Conservation (phyloP, 2,888 invertebrate genomes). For the Trachelus iudaicus region DNA sequence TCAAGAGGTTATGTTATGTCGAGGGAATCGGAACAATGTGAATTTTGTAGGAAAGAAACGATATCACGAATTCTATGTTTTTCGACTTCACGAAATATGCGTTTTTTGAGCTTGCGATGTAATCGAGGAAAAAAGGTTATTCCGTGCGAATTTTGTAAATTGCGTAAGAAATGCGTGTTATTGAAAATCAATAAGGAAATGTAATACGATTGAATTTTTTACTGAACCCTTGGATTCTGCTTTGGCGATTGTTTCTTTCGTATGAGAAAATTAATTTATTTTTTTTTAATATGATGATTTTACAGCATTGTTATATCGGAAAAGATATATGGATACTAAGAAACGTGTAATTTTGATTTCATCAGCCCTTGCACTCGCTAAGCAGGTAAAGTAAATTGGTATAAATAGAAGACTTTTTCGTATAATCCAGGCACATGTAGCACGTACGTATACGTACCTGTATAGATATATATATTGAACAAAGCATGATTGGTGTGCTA, state of each 20-base stretch:
- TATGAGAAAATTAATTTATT: too few species aligned
- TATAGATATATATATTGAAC: too few species aligned
- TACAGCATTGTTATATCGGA: too few species aligned
- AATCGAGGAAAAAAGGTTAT: neutral
- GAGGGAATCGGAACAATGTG: neutral
- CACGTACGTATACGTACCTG: too few species aligned
- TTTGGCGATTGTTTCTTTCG: neutral
- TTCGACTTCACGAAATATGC: neutral
- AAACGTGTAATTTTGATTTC: too few species aligned
- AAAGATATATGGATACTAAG: too few species aligned
- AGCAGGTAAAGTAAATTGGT: neutral
- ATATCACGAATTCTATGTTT: neutral
- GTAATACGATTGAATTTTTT: neutral
- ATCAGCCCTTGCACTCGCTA: neutral
- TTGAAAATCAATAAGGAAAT: neutral
- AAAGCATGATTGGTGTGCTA: neutral
- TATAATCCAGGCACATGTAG: too few species aligned
- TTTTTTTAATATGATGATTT: too few species aligned
- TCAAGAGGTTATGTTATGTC: neutral
- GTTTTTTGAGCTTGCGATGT: neutral
- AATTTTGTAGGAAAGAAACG: neutral
- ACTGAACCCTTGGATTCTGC: neutral
- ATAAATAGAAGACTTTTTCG: neutral
- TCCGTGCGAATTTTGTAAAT: neutral
- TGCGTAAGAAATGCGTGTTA: neutral